These are phyloP conservation scores for Theretra japonica DNA, from an alignment of 2,888 invertebrate species.

Conservation along the genomic window DNA sequence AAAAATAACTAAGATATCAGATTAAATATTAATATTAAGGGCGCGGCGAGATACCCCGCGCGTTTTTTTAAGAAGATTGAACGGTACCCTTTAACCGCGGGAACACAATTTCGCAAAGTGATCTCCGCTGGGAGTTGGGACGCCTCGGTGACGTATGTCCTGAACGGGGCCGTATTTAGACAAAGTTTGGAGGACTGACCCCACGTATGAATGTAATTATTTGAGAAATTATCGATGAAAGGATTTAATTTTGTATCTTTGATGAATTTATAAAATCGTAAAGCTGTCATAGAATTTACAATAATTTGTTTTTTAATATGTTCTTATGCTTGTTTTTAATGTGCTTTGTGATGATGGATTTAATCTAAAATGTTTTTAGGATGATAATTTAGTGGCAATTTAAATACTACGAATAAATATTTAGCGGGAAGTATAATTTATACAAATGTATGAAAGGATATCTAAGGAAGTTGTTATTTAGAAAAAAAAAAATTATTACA, in stretches of 20 bases:
- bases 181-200: background rate
- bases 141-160: slow-evolving; percentile 17
- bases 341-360: too few relatives aligned
- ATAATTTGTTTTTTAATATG: too few relatives aligned
- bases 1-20: background rate
- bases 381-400: too few relatives aligned
- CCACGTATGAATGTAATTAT: background rate
- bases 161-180: background rate
- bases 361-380: too few relatives aligned
- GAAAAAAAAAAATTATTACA: too few relatives aligned
- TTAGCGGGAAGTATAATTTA: too few relatives aligned
- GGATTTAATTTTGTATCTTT: background rate
- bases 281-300: too few relatives aligned
- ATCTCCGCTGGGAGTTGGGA: slow-evolving; percentile 24
- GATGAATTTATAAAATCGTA: too few relatives aligned
- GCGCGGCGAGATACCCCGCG: background rate
- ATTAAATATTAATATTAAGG: background rate
- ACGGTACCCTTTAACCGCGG: slow-evolving; percentile 10
- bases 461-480: too few relatives aligned
- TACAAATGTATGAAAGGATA: too few relatives aligned
- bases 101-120: slow-evolving; percentile 29
- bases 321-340: too few relatives aligned
- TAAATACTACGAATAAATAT: too few relatives aligned
- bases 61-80: slow-evolving; percentile 25
- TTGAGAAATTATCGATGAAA: background rate